These are phyloP conservation scores for Physocephala rufipes DNA, from an alignment of 2,888 invertebrate species.

Conservation along the genomic window DNA sequence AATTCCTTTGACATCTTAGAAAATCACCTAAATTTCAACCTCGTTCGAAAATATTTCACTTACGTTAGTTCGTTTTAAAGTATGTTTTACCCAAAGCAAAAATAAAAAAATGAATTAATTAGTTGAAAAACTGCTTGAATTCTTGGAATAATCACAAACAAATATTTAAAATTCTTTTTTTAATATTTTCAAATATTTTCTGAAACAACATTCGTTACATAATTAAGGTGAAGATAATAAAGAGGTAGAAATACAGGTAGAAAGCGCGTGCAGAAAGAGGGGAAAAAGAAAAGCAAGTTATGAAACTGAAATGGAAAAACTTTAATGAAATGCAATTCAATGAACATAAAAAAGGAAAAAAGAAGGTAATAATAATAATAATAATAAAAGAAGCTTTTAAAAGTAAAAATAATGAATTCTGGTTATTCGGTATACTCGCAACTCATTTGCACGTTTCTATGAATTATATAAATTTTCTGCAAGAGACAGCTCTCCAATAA, in stretches of 20 bases:
- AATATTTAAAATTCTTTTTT: background rate
- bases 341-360: background rate
- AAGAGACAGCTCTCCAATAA: background rate
- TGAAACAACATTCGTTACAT: slow-evolving; percentile 16
- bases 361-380: background rate
- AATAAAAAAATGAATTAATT: background rate
- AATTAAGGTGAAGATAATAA: slow-evolving; percentile 6
- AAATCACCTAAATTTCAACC: no score
- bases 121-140: background rate
- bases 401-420: slow-evolving; percentile 19
- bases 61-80: no score
- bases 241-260: background rate
- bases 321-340: slow-evolving; percentile 22
- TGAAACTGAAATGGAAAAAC: slow-evolving; percentile 8
- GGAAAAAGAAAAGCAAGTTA: background rate
- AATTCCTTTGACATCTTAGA: no score
- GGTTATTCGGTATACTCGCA: background rate
- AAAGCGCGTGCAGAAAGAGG: background rate
- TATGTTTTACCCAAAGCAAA: no score
- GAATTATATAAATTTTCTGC: slow-evolving; percentile 3
- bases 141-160: background rate
- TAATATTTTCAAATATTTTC: background rate
- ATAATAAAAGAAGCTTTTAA: background rate
- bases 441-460: slow-evolving; percentile 6
- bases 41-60: background rate